Base-by-base conservation (phyloP, 1,140 invertebrate genomes). In the Mylabris phalerata region DNA sequence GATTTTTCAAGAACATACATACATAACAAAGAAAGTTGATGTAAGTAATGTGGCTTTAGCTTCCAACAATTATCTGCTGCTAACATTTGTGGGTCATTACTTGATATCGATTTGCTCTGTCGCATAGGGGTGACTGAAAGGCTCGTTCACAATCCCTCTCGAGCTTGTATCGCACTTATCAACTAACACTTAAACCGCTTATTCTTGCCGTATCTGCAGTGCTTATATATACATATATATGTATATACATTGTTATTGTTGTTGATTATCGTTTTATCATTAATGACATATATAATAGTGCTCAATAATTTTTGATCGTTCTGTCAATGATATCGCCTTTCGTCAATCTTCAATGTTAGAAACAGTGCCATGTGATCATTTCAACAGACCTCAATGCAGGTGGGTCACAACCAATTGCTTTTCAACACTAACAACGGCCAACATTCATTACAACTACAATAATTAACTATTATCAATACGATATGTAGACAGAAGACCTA, bases 31-130 rank as follows among this genome's bases (percentile, higher is more conserved):
- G 63, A 68, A 62, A 70, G 68, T 72, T 70, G 67, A 71, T 70
- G 70, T 72, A 66, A 72, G 70, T 72, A 71, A 19, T 57, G 40
- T 59, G 46, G 41, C 46, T 59, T 66, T 58, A 54, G 43, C 32
- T 32, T 38, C 11, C 27, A 11, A 9, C 44, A 44, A 46, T 45
- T 46, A 57, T 62, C 55, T 61, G 54, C 51, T 60, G 57, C 26
- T 43, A 59, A 60, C 55, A 61, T 67, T 71, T 69, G 65, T 71
- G 67, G 67, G 68, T 71, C 68, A 70, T 68, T 66, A 63, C 63
- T 65, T 61, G 52, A 57, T 72, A 72, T 72, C 67, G 70, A 72
- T 72, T 68, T 67, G 58, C 62, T 69, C 62, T 69, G 70, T 68
- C 70, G 70, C 70, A 71, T 71, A 65, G 62, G 65, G 63, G 61